phyloP scores from a whole-genome alignment of 35 echinoderm and acorn worm genomes.

The Heliocidaris tuberculata region DNA sequence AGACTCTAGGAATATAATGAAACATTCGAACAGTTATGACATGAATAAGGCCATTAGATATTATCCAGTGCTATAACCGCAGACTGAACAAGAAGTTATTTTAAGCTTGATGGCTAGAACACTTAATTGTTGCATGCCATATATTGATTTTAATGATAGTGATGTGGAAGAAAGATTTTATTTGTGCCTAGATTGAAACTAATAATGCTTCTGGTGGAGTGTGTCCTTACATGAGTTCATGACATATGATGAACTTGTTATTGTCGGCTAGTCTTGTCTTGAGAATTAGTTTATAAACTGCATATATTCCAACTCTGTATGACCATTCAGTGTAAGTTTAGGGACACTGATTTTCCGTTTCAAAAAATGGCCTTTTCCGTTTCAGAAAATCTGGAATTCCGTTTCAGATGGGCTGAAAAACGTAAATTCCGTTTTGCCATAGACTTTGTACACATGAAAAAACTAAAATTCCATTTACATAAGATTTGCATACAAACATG shows the following conservation, averaged over 20 bases:
- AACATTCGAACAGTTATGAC: background rate
- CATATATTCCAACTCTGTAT: background rate
- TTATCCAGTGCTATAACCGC: no score
- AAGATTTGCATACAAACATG: no score
- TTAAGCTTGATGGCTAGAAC: background rate
- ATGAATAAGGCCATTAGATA: no score
- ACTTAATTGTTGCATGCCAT: background rate
- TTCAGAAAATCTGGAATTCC: no score
- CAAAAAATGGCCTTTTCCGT: no score
- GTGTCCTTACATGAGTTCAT: background rate
- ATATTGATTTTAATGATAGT: background rate
- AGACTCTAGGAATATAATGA: background rate
- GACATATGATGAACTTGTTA: background rate
- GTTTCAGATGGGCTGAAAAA: no score
- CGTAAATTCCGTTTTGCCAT: no score
- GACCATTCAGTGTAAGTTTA: background rate
- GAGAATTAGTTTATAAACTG: background rate
- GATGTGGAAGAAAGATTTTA: background rate
- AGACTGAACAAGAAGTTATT: no score
- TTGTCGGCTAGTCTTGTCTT: background rate
- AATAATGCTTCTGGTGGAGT: background rate
- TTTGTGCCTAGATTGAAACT: background rate
- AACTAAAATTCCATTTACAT: no score
- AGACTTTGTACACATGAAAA: no score
- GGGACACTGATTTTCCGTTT: no score